These are phyloP conservation scores for Tinea pellionella DNA, from an alignment of 2,888 invertebrate genomes.

Conservation along the genomic window DNA sequence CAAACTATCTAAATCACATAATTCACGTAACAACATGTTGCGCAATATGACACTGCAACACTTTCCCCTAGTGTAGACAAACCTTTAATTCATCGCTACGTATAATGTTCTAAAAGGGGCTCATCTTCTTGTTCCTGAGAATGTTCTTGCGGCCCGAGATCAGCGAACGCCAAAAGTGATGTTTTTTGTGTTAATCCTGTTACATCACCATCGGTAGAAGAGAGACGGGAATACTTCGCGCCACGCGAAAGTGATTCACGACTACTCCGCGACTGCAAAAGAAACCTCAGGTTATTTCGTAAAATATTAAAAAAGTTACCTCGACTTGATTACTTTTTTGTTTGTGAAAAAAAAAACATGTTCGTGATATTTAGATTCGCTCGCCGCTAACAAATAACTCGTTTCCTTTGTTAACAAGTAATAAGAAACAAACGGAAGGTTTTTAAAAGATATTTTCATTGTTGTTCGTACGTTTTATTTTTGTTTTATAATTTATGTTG, in stretches of 20 bases:
- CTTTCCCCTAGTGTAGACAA: neutral
- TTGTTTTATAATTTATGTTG: no score
- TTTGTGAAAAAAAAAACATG: conserved; percentile 2
- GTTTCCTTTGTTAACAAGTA: neutral
- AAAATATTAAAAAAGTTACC: conserved; percentile 6
- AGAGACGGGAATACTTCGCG: conserved; percentile 44
- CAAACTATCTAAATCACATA: neutral
- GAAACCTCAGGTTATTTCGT: neutral
- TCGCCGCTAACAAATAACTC: neutral
- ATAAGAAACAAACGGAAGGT: neutral
- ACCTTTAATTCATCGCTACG: conserved; percentile 29
- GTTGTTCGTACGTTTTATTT: no score
- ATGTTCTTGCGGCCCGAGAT: conserved; percentile 20
- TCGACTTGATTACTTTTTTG: conserved; percentile 2
- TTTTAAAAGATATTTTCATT: no score
- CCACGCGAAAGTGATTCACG: conserved; percentile 24
- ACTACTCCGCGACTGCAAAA: conserved; percentile 19
- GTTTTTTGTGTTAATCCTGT: conserved; percentile 33
- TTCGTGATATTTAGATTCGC: neutral
- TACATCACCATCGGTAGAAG: conserved; percentile 46
- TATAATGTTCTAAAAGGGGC: conserved; percentile 52
- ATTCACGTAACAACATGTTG: neutral
- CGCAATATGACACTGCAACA: neutral
- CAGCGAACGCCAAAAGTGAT: conserved; percentile 26
- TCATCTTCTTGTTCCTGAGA: conserved; percentile 32